A percentile compares a stretch with the other conserved stretches of the same genome.
Evolutionary conservation across 2,888 invertebrate species (phyloP).

Genomic region (Campoplex capitator): DNA sequence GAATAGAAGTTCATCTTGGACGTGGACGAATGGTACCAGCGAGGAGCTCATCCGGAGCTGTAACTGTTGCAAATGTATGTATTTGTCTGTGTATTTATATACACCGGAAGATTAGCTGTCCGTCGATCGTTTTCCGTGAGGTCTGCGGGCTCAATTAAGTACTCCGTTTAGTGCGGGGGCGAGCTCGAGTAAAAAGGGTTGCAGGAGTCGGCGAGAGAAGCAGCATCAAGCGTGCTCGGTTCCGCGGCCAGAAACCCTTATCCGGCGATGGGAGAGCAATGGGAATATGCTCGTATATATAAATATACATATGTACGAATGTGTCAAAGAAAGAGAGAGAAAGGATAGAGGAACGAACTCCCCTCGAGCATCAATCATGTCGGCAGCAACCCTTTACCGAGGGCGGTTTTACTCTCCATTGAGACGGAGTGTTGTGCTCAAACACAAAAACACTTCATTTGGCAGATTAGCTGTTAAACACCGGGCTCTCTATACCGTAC

Average conservation of each 20-base stretch:
- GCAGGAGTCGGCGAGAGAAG: conserved; percentile 53
- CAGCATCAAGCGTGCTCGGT: conserved; percentile 51
- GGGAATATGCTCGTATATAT: background rate
- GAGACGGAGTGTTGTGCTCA: conserved; percentile 84
- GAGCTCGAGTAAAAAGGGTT: conserved; percentile 81
- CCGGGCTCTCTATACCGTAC: conserved; percentile 71
- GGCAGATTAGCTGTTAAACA: conserved; percentile 85
- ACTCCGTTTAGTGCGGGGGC: conserved; percentile 78
- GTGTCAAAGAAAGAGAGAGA: conserved; percentile 55
- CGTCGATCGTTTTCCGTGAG: conserved; percentile 79
- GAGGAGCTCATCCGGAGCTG: conserved; percentile 2
- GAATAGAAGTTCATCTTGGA: conserved; percentile 43
- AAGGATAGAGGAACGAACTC: conserved; percentile 68
- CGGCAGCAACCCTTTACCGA: conserved; percentile 84
- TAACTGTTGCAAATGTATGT: conserved; percentile 7
- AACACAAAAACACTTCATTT: conserved; percentile 85
- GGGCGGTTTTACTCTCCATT: conserved; percentile 83
- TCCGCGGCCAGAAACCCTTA: conserved; percentile 49
- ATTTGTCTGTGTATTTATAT: conserved; percentile 16
- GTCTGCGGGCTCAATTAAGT: conserved; percentile 83
- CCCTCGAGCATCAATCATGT: conserved; percentile 84
- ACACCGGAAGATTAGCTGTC: conserved; percentile 82
- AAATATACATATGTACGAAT: background rate
- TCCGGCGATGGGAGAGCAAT: conserved; percentile 54
- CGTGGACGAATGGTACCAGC: conserved; percentile 5